These are phyloP conservation scores for Halcyon malimbica DNA, from an alignment of 2,113 vertebrate genomes.

Conservation along the genomic window DNA sequence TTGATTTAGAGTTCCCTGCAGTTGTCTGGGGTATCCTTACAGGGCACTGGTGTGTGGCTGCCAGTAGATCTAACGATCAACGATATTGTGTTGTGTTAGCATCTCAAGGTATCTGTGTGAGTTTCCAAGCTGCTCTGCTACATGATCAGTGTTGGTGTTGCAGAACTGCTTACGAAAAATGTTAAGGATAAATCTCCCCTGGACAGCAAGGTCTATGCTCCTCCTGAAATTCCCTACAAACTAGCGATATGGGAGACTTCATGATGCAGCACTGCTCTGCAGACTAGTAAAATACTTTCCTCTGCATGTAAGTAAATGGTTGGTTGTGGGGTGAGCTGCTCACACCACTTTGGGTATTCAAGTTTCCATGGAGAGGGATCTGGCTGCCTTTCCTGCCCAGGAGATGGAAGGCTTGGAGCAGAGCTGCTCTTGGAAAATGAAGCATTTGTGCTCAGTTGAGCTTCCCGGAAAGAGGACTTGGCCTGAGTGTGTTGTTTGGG, in stretches of 20 bases:
- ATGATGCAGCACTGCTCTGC: neutral
- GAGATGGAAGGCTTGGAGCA: neutral
- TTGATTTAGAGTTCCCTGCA: neutral
- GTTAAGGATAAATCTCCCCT: neutral
- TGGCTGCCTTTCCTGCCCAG: neutral
- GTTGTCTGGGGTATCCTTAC: neutral
- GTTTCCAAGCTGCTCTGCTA: neutral
- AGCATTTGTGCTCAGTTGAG: neutral
- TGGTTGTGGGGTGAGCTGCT: neutral
- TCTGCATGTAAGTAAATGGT: neutral
- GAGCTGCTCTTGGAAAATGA: neutral
- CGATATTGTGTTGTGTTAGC: neutral
- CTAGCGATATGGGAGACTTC: neutral
- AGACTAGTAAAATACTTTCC: neutral
- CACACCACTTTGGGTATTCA: neutral
- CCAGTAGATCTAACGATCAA: neutral
- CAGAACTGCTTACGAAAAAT: neutral
- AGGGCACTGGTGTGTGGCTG: neutral
- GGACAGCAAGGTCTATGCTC: neutral
- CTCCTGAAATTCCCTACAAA: neutral
- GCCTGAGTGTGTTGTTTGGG: neutral
- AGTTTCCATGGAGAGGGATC: conserved; percentile 23
- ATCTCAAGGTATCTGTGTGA: neutral
- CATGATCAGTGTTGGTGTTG: neutral
- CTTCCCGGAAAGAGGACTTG: neutral